Percentiles rank a stretch among this genome's conserved stretches.
These are phyloP conservation scores for Andrena hattorfiana DNA, from an alignment of 2,888 invertebrate genomes.

Conservation along the genomic window DNA sequence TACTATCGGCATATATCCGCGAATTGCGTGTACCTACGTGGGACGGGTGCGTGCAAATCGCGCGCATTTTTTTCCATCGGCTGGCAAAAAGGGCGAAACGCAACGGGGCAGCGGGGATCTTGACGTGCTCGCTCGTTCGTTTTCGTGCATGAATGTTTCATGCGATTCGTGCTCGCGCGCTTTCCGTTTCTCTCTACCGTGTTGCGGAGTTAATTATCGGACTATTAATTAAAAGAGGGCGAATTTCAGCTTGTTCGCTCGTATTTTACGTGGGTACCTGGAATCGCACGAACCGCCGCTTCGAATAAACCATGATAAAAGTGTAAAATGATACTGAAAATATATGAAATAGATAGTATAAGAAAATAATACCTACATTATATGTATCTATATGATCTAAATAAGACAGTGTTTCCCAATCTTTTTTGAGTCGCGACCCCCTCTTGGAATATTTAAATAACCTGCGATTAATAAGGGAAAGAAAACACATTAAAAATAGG, in stretches of 20 bases:
- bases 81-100: neutral
- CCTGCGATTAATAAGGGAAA: too few species aligned
- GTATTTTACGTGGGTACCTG: neutral
- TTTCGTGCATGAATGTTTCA: constrained; percentile 11
- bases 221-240: constrained; percentile 14
- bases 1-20: constrained; percentile 48
- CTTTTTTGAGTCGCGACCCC: too few species aligned
- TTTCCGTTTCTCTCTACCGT: neutral
- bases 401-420: too few species aligned
- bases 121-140: neutral
- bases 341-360: too few species aligned
- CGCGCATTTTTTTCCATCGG: constrained; percentile 1
- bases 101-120: neutral
- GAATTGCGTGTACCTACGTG: constrained; percentile 43
- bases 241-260: neutral
- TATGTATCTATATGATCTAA: too few species aligned
- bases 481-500: too few species aligned
- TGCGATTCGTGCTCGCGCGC: constrained; percentile 8
- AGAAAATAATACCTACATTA: too few species aligned
- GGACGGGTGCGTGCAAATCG: constrained; percentile 8
- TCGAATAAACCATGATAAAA: too few species aligned
- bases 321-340: too few species aligned
- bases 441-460: too few species aligned
- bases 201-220: constrained; percentile 7
- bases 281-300: neutral